These are phyloP conservation scores for Drosophila insularis DNA, from an alignment of 1,140 invertebrate genomes.

Conservation along the genomic window DNA sequence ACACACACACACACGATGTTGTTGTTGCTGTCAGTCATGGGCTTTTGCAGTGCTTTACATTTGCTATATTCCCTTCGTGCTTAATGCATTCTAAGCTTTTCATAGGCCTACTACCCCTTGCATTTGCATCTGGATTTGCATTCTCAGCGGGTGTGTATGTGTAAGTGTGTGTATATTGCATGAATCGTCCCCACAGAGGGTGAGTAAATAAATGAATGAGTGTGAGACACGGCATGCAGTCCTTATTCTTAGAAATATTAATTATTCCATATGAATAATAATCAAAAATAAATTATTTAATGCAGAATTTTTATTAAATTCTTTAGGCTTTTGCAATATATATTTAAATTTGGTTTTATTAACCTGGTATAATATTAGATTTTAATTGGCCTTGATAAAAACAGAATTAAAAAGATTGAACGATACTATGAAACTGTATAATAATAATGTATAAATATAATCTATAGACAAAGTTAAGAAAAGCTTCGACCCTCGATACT, in stretches of 20 bases:
- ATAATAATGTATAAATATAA: no score
- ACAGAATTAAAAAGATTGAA: no score
- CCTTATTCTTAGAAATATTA: conserved; percentile 33
- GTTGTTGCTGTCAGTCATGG: conserved; percentile 36
- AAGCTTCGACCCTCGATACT: no score
- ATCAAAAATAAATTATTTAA: conserved; percentile 41
- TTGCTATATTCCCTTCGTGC: conserved; percentile 42
- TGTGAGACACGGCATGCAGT: conserved; percentile 36
- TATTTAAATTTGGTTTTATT: no score
- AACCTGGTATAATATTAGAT: no score
- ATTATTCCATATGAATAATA: conserved; percentile 38
- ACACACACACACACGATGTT: conserved; percentile 14
- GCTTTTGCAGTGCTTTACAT: conserved; percentile 16
- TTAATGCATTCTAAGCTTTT: conserved; percentile 67
- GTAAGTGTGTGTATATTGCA: background rate
- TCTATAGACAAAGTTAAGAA: no score
- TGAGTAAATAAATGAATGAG: conserved; percentile 13
- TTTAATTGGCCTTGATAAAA: no score
- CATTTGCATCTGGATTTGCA: conserved; percentile 34
- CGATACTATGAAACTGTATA: no score
- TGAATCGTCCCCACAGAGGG: conserved; percentile 3
- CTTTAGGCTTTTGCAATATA: no score
- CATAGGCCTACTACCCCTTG: conserved; percentile 73
- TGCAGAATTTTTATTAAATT: conserved; percentile 24
- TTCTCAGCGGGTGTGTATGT: conserved; percentile 20